phyloP scores from a whole-genome alignment of 2,797 vertebrate species.

The Chelonia mydas region DNA sequence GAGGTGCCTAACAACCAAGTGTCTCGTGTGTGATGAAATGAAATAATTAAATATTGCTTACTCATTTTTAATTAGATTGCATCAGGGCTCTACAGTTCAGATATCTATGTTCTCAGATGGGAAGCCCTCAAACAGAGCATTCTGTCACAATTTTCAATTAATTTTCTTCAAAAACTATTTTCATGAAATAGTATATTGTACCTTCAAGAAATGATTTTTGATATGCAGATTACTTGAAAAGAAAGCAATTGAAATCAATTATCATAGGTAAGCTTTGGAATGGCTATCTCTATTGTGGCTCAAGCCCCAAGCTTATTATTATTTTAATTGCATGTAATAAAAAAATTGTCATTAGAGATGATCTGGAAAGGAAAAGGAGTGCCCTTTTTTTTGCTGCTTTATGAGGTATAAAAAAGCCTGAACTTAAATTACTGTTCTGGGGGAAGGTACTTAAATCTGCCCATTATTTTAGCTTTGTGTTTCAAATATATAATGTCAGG shows the following conservation, averaged over 20 bases:
- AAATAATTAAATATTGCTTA: constrained; percentile 7
- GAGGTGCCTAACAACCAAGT: background rate
- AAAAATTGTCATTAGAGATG: constrained; percentile 70
- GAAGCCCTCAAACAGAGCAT: background rate
- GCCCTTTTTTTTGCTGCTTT: background rate
- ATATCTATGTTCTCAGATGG: constrained; percentile 45
- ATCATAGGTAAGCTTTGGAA: constrained; percentile 35
- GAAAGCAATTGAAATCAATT: constrained; percentile 34
- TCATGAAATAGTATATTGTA: constrained; percentile 36
- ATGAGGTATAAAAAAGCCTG: background rate
- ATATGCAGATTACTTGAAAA: constrained; percentile 9
- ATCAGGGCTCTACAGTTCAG: constrained; percentile 31
- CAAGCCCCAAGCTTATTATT: background rate
- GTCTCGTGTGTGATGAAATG: background rate
- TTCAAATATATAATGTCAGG: background rate
- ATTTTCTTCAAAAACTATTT: constrained; percentile 60
- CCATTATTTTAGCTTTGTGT: background rate
- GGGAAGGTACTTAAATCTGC: background rate
- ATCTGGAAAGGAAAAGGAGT: constrained; percentile 26
- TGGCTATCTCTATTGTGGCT: constrained; percentile 46
- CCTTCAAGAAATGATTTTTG: constrained; percentile 53
- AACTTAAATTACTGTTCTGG: constrained; percentile 42
- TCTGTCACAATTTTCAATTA: constrained; percentile 45
- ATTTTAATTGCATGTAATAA: constrained; percentile 68
- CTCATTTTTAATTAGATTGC: constrained; percentile 47